Conservation (phyloP, 2,888 invertebrate species). For the Amorpha juglandis region DNA sequence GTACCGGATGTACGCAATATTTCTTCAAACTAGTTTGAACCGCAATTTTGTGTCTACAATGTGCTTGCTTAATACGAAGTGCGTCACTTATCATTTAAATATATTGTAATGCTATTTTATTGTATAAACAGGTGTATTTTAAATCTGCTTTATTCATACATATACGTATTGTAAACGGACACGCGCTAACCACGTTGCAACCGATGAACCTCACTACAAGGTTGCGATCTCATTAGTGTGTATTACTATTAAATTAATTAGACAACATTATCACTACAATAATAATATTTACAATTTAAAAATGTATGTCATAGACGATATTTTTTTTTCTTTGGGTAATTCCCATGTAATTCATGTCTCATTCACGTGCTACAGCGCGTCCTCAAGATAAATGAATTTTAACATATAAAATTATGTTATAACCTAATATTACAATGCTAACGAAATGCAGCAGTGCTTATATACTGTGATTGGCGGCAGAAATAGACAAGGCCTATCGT, state of each 20-base stretch:
- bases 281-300: not conserved
- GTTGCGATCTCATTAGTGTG: constrained; percentile 3
- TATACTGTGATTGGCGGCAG: no score
- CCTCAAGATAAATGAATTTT: not conserved
- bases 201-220: not conserved
- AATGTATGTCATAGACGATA: not conserved
- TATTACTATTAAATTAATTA: not conserved
- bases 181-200: not conserved
- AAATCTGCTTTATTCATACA: constrained; percentile 27
- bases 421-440: no score
- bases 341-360: not conserved
- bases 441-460: no score
- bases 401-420: not conserved
- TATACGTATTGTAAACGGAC: constrained; percentile 16
- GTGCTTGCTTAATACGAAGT: not conserved
- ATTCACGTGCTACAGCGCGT: not conserved
- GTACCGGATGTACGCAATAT: no score
- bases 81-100: constrained; percentile 3
- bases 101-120: constrained; percentile 23
- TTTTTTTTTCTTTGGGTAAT: not conserved
- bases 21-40: not conserved
- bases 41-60: not conserved
- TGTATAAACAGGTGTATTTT: constrained; percentile 36
- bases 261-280: not conserved
- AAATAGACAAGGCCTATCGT: no score